A percentile compares a stretch with the other conserved stretches of the same genome.
These are phyloP conservation scores for Petromus typicus DNA, from an alignment of 2,113 vertebrate species.

Conservation along the genomic window DNA sequence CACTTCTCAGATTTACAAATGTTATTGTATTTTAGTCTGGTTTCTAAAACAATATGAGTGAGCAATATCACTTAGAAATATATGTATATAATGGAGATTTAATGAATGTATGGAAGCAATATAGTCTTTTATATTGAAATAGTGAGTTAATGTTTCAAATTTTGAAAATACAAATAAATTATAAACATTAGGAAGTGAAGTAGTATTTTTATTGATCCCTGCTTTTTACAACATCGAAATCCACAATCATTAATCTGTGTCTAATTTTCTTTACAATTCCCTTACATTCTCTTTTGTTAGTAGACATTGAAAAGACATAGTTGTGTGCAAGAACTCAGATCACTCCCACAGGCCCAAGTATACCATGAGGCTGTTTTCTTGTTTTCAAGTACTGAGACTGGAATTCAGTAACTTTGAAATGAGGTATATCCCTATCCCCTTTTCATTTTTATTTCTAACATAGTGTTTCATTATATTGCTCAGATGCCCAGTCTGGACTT, in stretches of 20 bases:
- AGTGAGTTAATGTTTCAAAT: conserved; percentile 42
- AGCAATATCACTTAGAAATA: conserved; percentile 20
- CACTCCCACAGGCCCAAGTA: not conserved
- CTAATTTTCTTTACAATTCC: not conserved
- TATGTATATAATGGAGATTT: conserved; percentile 11
- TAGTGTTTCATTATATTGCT: not conserved
- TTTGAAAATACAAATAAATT: conserved; percentile 1
- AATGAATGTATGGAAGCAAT: not conserved
- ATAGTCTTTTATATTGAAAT: not conserved
- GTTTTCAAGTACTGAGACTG: not conserved
- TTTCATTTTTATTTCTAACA: not conserved
- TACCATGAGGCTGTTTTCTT: not conserved
- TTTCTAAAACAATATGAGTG: not conserved
- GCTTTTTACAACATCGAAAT: not conserved
- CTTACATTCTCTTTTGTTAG: not conserved
- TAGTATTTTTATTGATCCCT: not conserved
- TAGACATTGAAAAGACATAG: not conserved
- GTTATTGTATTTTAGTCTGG: not conserved
- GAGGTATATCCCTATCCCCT: not conserved
- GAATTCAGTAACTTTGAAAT: not conserved
- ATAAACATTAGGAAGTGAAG: not conserved
- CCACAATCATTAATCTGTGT: not conserved
- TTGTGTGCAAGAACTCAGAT: not conserved
- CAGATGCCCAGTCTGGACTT: not conserved
- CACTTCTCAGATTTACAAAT: conserved; percentile 15